Conservation (phyloP, 2,797 vertebrate genomes). For the Poecilia velifera region DNA sequence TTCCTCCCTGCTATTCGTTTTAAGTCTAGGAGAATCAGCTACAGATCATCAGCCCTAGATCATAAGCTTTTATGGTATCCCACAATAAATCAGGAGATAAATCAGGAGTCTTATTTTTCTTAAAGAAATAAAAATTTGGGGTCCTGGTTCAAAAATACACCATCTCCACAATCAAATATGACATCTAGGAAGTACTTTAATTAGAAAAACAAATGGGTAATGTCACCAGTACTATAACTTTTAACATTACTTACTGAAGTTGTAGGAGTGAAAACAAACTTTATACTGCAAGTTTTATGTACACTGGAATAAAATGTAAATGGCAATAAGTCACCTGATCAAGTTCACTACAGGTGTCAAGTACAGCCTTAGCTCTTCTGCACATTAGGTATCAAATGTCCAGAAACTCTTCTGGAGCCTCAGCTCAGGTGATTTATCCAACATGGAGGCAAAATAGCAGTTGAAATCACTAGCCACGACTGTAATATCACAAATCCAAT, state of each 20-base stretch:
- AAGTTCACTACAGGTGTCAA: neutral
- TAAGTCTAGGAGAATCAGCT: too few species aligned
- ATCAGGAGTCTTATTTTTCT: neutral
- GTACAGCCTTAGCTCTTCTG: neutral
- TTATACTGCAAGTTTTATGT: neutral
- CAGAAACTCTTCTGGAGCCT: neutral
- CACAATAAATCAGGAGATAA: neutral
- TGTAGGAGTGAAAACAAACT: neutral
- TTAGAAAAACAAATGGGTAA: neutral
- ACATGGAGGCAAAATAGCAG: neutral
- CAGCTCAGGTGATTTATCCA: neutral
- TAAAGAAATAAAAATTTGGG: neutral
- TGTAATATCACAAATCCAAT: too few species aligned
- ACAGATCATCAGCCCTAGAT: neutral
- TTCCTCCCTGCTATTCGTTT: too few species aligned
- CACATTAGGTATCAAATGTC: neutral
- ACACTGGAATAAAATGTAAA: slow-evolving; percentile 6
- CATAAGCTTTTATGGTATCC: slow-evolving; percentile 5
- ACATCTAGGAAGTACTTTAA: neutral
- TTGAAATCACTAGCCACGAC: too few species aligned
- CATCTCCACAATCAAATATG: neutral
- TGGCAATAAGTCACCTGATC: neutral
- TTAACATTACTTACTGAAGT: neutral
- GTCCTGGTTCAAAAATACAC: neutral
- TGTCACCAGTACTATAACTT: neutral